Base-by-base conservation (phyloP, 1,140 invertebrate genomes). In the Nebria ingens region DNA sequence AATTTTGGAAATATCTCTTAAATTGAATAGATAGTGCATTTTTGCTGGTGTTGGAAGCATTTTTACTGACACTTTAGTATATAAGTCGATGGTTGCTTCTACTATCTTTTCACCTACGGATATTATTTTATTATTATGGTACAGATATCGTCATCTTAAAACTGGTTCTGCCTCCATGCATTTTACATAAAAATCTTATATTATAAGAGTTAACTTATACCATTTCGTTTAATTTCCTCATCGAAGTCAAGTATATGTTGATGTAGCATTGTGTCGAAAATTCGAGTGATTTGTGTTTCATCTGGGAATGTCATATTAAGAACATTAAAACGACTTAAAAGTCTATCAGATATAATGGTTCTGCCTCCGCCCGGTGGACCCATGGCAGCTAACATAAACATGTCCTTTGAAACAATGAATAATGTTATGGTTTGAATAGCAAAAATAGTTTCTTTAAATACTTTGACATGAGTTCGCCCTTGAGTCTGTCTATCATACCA, bases 1-100 rank as follows among this genome's bases (percentile, higher is more conserved):
- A 42, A 82, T 74, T 74, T 83, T 89, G 1, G 89, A 91, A 60
- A 93, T 91, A 66, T 93, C 90, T 59, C 88, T 74, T 57, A 94
- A 68, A 70, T 91, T 93, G 71, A 93, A 93, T 13, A 91, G 70
- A 62, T 93, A 94, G 69, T 94, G 90, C 62, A 90, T 91, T 68
- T 92, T 93, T 25, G 82, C 80, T 0, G 90, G 90, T 1, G 89
- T 92, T 1, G 91, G 90, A 42, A 92, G 66, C 76, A 93, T 82
- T 64, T 83, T 85, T 1, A 66, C 65, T 1, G 80, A 72, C 0
- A 91, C 81, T 54, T 75, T 76, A 63, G 84, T 79, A 64, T 90
- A 93, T 58, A 91, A 71, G 58, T 85, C 80, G 57, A 93, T 80
- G 0, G 87, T 88, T 2, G 85, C 82, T 52, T 73, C 62, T 4